phyloP scores from a whole-genome alignment of 2,113 vertebrate species.

The Alectura lathami region DNA sequence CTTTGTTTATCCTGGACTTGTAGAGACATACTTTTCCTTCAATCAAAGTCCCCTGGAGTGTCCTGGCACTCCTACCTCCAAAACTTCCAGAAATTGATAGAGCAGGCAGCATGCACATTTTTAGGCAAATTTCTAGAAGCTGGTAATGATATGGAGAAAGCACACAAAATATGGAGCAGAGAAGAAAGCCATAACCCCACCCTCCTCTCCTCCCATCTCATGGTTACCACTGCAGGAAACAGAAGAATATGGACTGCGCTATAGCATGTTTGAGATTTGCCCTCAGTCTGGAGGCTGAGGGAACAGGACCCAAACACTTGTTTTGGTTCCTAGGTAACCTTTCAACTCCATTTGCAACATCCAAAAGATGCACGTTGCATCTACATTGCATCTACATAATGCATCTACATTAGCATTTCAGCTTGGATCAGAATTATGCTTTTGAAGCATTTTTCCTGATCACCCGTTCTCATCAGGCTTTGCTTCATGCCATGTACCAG shows the following conservation, averaged over 20 bases:
- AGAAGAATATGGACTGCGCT: not conserved
- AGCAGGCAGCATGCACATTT: not conserved
- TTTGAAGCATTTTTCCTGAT: not conserved
- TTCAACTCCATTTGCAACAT: not conserved
- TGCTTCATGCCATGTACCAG: rapidly evolving
- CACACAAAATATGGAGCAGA: not conserved
- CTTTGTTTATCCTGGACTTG: not conserved
- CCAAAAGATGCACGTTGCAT: not conserved
- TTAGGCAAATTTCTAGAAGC: not conserved
- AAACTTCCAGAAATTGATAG: not conserved
- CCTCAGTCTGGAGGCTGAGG: not conserved
- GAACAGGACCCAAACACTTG: not conserved
- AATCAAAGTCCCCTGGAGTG: not conserved
- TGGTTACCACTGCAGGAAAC: not conserved
- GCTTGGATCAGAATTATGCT: not conserved
- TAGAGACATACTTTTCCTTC: not conserved
- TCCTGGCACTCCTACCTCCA: not conserved
- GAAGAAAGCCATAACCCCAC: not conserved
- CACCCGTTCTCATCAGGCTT: not conserved
- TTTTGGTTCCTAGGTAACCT: not conserved
- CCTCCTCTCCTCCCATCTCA: not conserved
- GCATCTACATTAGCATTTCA: not conserved
- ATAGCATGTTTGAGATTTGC: not conserved
- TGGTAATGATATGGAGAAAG: not conserved
- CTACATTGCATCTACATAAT: not conserved